Conservation (phyloP, 2,113 vertebrate genomes). For the Callorhinus ursinus region DNA sequence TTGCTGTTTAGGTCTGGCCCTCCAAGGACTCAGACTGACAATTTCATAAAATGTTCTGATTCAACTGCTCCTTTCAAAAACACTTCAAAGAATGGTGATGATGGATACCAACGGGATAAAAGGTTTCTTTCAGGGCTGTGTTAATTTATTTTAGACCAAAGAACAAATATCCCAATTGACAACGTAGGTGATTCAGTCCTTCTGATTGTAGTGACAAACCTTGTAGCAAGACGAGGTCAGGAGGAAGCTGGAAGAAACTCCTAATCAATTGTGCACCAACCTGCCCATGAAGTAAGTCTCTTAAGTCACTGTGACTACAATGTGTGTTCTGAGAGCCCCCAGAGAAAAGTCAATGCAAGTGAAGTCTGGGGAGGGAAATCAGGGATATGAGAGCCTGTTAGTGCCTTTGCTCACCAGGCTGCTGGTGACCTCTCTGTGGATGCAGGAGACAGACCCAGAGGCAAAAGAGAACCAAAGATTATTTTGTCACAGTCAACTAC, state of each 20-base stretch:
- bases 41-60: slow-evolving; percentile 61
- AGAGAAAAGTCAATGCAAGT: background rate
- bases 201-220: slow-evolving; percentile 46
- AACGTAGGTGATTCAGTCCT: slow-evolving; percentile 30
- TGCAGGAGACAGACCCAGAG: background rate
- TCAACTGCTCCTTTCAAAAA: slow-evolving; percentile 58
- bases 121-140: slow-evolving; percentile 50
- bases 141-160: slow-evolving; percentile 71
- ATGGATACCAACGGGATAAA: slow-evolving; percentile 53
- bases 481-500: background rate
- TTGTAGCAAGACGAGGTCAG: slow-evolving; percentile 37
- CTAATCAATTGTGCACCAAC: slow-evolving; percentile 32
- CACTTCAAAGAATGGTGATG: slow-evolving; percentile 57
- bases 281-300: slow-evolving; percentile 31
- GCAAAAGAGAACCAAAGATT: background rate
- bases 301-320: slow-evolving; percentile 25
- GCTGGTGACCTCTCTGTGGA: background rate
- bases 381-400: background rate
- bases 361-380: background rate
- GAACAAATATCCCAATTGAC: slow-evolving; percentile 61
- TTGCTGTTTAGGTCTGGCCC: background rate
- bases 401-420: background rate
- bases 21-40: slow-evolving; percentile 43
- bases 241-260: slow-evolving; percentile 34
- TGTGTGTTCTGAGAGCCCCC: background rate